These are phyloP conservation scores for Hemibagrus wyckioides DNA, from an alignment of 2,113 vertebrate species.

Conservation along the genomic window DNA sequence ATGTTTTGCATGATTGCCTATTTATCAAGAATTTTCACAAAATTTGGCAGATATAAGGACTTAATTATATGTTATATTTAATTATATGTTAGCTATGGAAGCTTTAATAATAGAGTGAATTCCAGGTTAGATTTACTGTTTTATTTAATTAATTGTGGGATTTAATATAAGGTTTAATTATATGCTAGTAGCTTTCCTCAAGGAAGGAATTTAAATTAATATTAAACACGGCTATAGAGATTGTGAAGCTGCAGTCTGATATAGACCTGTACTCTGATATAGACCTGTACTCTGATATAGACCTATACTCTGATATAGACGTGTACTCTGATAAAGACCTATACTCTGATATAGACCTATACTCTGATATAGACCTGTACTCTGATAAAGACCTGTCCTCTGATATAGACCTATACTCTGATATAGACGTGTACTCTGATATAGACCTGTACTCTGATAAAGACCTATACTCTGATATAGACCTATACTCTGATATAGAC, in stretches of 20 bases:
- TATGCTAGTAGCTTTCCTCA: not conserved
- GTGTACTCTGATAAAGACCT: too few relatives aligned
- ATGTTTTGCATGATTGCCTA: not conserved
- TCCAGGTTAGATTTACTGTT: not conserved
- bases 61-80: not conserved
- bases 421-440: too few relatives aligned
- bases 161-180: conserved; percentile 5
- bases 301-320: too few relatives aligned
- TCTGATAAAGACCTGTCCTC: too few relatives aligned
- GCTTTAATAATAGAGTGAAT: not conserved
- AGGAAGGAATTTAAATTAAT: not conserved
- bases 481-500: too few relatives aligned
- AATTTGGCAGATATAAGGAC: not conserved
- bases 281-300: too few relatives aligned
- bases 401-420: too few relatives aligned
- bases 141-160: not conserved
- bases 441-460: too few relatives aligned
- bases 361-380: too few relatives aligned
- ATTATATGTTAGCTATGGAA: not conserved
- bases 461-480: too few relatives aligned
- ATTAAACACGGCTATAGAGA: not conserved
- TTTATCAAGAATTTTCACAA: not conserved
- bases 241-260: not conserved
- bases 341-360: too few relatives aligned
- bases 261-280: not conserved